Conservation (phyloP, 2,888 invertebrate species). For the Physocephala rufipes region DNA sequence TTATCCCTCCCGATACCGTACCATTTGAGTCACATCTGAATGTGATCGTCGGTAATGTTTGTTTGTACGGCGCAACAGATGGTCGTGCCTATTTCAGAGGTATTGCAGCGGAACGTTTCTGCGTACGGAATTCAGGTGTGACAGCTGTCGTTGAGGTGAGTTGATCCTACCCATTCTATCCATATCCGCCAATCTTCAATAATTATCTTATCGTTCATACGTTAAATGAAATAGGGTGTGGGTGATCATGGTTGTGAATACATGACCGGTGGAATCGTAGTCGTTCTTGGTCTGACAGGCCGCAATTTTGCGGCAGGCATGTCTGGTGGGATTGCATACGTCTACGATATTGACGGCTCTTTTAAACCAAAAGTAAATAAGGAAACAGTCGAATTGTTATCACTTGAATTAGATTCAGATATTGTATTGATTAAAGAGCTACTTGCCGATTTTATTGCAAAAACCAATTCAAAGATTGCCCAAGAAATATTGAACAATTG, state of each 20-base stretch:
- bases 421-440: constrained; percentile 78
- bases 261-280: constrained; percentile 95
- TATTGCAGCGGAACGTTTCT: constrained; percentile 97
- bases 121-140: constrained; percentile 97
- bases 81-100: constrained; percentile 95
- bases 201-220: too few relatives aligned
- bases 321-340: constrained; percentile 95
- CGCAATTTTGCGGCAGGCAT: constrained; percentile 99
- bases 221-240: too few relatives aligned
- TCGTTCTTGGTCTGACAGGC: constrained; percentile 94
- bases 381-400: constrained; percentile 93
- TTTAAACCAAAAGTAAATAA: constrained; percentile 89
- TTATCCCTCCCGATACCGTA: constrained; percentile 88
- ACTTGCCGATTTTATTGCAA: constrained; percentile 83
- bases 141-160: constrained; percentile 88
- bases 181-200: neutral
- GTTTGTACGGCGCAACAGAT: constrained; percentile 95
- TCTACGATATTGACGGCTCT: constrained; percentile 88
- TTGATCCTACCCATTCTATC: too few relatives aligned
- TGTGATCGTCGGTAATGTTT: constrained; percentile 98
- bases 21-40: constrained; percentile 92
- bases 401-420: constrained; percentile 82
- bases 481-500: constrained; percentile 80
- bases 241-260: constrained; percentile 99
- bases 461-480: constrained; percentile 90